Percentiles rank a stretch among this genome's conserved stretches.
Evolutionary conservation across 2,888 invertebrate genomes (phyloP).

Genomic region (Biston betularia): DNA sequence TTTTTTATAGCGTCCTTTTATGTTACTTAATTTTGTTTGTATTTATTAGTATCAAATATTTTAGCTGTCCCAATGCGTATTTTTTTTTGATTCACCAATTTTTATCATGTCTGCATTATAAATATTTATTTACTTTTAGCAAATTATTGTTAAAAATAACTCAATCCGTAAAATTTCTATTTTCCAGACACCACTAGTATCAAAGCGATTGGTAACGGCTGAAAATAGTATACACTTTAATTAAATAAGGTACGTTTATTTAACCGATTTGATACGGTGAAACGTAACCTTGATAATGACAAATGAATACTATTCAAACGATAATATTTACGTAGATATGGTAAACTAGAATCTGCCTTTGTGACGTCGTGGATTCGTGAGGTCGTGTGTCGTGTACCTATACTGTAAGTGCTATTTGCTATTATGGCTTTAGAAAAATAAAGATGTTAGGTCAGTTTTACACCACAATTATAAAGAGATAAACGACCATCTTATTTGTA

Average conservation of each 20-base stretch:
- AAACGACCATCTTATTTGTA: background rate
- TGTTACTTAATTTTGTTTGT: too few species aligned
- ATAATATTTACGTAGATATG: slow-evolving; percentile 36
- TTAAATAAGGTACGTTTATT: slow-evolving; percentile 27
- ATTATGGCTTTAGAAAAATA: slow-evolving; percentile 4
- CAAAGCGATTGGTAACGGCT: slow-evolving; percentile 27
- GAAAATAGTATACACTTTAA: slow-evolving; percentile 22
- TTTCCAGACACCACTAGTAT: slow-evolving; percentile 20
- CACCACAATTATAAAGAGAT: slow-evolving; percentile 5
- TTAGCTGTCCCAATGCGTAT: too few species aligned
- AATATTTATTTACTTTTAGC: background rate
- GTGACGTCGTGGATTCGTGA: slow-evolving; percentile 44
- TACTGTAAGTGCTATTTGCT: slow-evolving; percentile 28
- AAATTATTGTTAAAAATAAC: slow-evolving; percentile 4
- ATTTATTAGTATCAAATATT: too few species aligned
- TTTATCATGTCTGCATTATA: background rate
- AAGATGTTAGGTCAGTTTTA: slow-evolving; percentile 18
- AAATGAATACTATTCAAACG: slow-evolving; percentile 38
- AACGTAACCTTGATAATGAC: slow-evolving; percentile 44
- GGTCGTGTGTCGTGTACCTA: slow-evolving; percentile 47
- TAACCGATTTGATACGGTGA: slow-evolving; percentile 39
- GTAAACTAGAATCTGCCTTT: slow-evolving; percentile 20
- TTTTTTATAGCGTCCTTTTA: too few species aligned
- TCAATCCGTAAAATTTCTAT: slow-evolving; percentile 18
- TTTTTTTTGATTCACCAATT: too few species aligned